Evolutionary conservation across 2,888 invertebrate genomes (phyloP).

Genomic region (Meteorus cinctellus): DNA sequence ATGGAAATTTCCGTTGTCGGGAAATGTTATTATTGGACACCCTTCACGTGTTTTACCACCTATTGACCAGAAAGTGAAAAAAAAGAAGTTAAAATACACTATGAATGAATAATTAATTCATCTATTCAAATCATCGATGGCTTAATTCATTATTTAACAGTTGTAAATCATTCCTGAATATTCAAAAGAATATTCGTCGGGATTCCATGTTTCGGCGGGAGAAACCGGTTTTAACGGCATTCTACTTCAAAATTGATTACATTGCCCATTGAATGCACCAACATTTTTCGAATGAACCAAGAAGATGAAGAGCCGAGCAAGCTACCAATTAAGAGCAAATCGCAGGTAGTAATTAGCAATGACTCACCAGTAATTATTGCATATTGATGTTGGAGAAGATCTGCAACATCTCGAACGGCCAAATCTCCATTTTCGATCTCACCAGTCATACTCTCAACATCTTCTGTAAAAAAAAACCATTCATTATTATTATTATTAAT

Average conservation of each 20-base stretch:
- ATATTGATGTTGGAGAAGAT: conserved; percentile 90
- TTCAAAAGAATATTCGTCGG: conserved; percentile 39
- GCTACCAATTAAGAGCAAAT: background rate
- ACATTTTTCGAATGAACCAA: background rate
- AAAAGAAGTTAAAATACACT: background rate
- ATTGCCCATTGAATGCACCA: background rate
- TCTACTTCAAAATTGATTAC: conserved; percentile 29
- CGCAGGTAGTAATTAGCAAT: background rate
- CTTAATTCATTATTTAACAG: background rate
- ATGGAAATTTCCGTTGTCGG: conserved; percentile 92
- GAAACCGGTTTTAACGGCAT: conserved; percentile 57
- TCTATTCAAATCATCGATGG: background rate
- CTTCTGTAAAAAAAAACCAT: conserved; percentile 64
- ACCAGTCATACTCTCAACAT: conserved; percentile 73
- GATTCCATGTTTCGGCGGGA: conserved; percentile 38
- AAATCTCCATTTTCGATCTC: conserved; percentile 79
- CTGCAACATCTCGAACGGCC: conserved; percentile 87
- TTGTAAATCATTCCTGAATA: conserved; percentile 20
- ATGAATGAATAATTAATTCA: conserved; percentile 4
- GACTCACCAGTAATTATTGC: conserved; percentile 86
- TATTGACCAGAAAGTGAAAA: conserved; percentile 63
- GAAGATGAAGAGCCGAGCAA: background rate
- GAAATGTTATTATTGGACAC: conserved; percentile 94
- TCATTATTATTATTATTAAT: conserved; percentile 62
- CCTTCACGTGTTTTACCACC: conserved; percentile 95